Conservation (phyloP, 2,888 invertebrate species). For the Acleris literana region DNA sequence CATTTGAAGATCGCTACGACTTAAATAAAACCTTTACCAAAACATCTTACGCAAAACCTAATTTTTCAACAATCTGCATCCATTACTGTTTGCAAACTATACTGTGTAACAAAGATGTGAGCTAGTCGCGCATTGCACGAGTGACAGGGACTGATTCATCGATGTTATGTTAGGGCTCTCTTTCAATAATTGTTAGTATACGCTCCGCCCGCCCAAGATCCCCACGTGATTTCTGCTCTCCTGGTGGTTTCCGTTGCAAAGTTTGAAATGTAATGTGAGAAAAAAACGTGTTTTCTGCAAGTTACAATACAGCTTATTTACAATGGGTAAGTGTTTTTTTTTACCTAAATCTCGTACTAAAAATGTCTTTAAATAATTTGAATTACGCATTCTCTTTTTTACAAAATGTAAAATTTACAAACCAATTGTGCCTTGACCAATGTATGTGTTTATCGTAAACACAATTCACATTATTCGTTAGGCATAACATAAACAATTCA, state of each 20-base stretch:
- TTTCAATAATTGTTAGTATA: conserved; percentile 47
- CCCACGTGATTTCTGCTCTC: conserved; percentile 54
- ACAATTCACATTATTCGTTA: no score
- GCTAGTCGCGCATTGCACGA: conserved; percentile 8
- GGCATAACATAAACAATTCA: no score
- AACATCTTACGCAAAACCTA: not conserved
- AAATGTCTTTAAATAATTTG: no score
- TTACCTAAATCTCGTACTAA: no score
- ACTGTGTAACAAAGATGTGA: not conserved
- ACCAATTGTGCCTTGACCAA: no score
- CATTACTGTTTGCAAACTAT: conserved; percentile 1
- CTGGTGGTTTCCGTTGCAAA: conserved; percentile 46
- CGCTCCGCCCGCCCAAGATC: conserved; percentile 50
- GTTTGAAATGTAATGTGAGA: conserved; percentile 17
- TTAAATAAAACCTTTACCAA: conserved; percentile 16
- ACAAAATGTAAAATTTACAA: no score
- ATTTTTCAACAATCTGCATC: not conserved
- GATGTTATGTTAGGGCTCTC: conserved; percentile 10
- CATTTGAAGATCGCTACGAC: conserved; percentile 15
- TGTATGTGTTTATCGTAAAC: no score
- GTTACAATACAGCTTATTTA: not conserved
- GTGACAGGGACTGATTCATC: not conserved
- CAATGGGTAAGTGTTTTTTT: conserved; percentile 25
- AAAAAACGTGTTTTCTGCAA: not conserved
- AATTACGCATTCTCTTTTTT: no score